Evolutionary conservation across 2,888 invertebrate species (phyloP), one percentile per base, ranked within the genome.

Genomic region (Drosophila bunnanda): DNA sequence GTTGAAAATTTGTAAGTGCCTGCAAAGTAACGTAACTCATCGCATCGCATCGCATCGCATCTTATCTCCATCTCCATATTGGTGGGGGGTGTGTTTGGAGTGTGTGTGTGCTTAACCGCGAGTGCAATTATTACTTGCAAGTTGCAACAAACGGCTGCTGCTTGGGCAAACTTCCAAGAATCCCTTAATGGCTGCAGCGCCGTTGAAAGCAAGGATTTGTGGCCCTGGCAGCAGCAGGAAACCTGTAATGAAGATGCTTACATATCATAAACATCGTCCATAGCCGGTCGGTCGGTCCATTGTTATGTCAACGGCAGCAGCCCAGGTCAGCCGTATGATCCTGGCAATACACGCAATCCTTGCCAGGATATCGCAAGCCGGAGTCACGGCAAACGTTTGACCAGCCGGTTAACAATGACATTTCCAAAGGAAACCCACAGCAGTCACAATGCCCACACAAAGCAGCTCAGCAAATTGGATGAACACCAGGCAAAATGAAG

Each of bases 121-220:
- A 72, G 73, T 70, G 74, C 70, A 82, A 83, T 88, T 82, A 88
- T 79, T 80, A 78, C 83, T 80, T 76, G 67, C 75, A 78, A 75
- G 60, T 80, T 77, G 67, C 76, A 79, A 72, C 68, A 79, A 82
- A 86, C 77, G 75, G 73, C 59, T 55, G 30, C 72, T 73, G 73
- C 76, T 74, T 60, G 34, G 55, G 50, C 56, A 32, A 76, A 79
- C 54, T 72, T 65, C 56, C 30, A 36, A 46, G 48, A 52, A 54
- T 66, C 48, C 15, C 52, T 56, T 56, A 60, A 67, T 66, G 38
- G 64, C 64, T 46, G 66, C 54, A 25, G 66, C 46, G n/a, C 44
- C 34, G 28, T 66, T 46, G 66, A 52, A 15, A 28, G 50, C 41
- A 30, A 50, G 41, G 55, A 41, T 56, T 67, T 50, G 54, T 48